These are phyloP conservation scores for Drosophila flavopinicola DNA, from an alignment of 2,888 invertebrate genomes.

Conservation along the genomic window DNA sequence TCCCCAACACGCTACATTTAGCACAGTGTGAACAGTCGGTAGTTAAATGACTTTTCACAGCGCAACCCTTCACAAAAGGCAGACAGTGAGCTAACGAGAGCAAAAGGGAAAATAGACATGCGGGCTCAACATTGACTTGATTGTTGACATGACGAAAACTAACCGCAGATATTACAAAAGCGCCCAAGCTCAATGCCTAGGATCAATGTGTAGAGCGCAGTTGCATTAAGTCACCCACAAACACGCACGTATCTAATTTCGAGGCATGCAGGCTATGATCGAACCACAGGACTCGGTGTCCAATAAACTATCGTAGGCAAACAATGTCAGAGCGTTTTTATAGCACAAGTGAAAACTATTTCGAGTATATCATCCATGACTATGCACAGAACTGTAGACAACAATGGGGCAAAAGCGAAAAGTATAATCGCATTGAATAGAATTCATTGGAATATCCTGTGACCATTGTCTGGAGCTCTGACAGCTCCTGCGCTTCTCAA, in stretches of 20 bases:
- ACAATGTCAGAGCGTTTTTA: constrained; percentile 70
- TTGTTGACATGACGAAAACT: constrained; percentile 76
- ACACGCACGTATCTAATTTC: constrained; percentile 56
- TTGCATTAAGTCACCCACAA: constrained; percentile 25
- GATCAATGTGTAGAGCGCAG: constrained; percentile 39
- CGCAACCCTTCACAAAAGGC: constrained; percentile 49
- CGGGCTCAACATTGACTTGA: constrained; percentile 59
- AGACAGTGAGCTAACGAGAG: neutral
- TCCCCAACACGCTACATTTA: constrained; percentile 67
- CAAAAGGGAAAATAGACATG: neutral
- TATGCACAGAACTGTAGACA: constrained; percentile 9
- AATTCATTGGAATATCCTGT: constrained; percentile 69
- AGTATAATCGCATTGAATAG: constrained; percentile 55
- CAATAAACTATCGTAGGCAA: constrained; percentile 70
- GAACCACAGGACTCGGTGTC: constrained; percentile 17
- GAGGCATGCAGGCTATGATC: constrained; percentile 36
- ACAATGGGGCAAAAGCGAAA: constrained; percentile 32
- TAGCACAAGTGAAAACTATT: constrained; percentile 64
- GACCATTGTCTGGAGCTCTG: constrained; percentile 47
- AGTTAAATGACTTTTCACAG: constrained; percentile 65
- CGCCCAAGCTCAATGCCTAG: constrained; percentile 46
- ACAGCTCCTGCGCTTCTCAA: constrained; percentile 8
- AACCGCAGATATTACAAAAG: constrained; percentile 69
- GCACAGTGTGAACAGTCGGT: constrained; percentile 69
- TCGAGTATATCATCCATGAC: constrained; percentile 21